Evolutionary conservation across 2,888 invertebrate genomes (phyloP), one percentile per base, ranked within the genome.

Genomic region (Eristalinus aeneus): DNA sequence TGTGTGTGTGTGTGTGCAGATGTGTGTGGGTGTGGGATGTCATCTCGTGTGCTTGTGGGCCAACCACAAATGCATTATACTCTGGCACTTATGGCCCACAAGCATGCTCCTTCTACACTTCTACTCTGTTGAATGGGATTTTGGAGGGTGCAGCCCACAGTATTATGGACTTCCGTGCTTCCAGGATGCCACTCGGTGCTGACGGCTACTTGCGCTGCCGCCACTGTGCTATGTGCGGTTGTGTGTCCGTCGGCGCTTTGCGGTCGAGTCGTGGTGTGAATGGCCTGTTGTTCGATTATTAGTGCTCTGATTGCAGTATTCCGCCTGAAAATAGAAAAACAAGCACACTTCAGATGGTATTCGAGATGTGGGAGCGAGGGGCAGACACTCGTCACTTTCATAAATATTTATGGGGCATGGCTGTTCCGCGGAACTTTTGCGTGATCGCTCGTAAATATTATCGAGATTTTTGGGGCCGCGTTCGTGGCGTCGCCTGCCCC

Each of bases 241-340:
- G 60, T 82, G 86, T 20, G 69, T 67, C 36, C 86, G 82, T 78
- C 77, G 82, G 74, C 78, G 81, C 65, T 77, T 82, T 78, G 86
- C 60, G 86, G 86, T 74, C 73, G 32, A 67, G 36, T 78, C 82
- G 71, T 82, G 86, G 73, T 86, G 86, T 63, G 82, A 71, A 82
- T 78, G 68, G 71, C 68, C 78, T 74, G 77, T 78, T 81, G 86
- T 86, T 69, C 63, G 82, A 82, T 81, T 86, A 78, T 83, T 87
- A 79, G 71, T 78, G 83, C 78, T 83, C 60, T 83, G 87, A 46
- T 87, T 75, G 72, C 87, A 87, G 67, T 83, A 87, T 61, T 87
- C 87, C 65, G 83, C 75, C 87, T 87, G 67, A 9, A 87, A 87
- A 46, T 75, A 78, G 22, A 77, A 12, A 36, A 34, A 46, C 54